These are phyloP conservation scores for Paracentrotus lividus DNA, from an alignment of 53 echinoderm and acorn worm genomes.

Conservation along the genomic window DNA sequence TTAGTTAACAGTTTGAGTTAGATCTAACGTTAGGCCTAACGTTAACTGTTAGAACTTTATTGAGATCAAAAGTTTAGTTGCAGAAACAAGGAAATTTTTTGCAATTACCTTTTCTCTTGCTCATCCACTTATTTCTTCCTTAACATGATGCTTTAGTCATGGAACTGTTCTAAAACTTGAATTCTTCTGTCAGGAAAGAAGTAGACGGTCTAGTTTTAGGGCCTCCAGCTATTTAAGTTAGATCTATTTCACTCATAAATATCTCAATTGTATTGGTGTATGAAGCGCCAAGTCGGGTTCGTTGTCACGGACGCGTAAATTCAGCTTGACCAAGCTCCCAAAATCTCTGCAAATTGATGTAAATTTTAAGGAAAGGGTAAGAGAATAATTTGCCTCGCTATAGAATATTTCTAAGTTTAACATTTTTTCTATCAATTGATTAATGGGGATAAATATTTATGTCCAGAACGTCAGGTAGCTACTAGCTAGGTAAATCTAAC, in stretches of 20 bases:
- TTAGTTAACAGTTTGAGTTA: too few species aligned
- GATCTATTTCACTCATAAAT: too few species aligned
- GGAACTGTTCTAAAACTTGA: background rate
- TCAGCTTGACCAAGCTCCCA: background rate
- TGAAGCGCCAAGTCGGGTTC: too few species aligned
- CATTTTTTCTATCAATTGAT: background rate
- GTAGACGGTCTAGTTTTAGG: too few species aligned
- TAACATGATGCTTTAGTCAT: background rate
- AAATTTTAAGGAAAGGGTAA: background rate
- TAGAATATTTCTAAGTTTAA: background rate
- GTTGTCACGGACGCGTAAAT: background rate
- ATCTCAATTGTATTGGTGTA: too few species aligned
- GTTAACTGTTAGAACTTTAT: too few species aligned
- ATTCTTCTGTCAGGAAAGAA: too few species aligned
- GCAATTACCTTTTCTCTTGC: background rate
- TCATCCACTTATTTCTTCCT: background rate
- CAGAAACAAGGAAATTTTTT: too few species aligned
- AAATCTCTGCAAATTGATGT: background rate
- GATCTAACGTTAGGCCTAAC: too few species aligned
- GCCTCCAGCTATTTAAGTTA: too few species aligned
- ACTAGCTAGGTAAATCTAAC: background rate
- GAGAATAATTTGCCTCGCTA: background rate
- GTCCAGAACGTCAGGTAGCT: too few species aligned
- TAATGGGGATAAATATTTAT: background rate
- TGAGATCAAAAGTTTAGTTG: too few species aligned